Evolutionary conservation across 2,113 vertebrate species (phyloP).

Genomic region (Polypterus senegalus): DNA sequence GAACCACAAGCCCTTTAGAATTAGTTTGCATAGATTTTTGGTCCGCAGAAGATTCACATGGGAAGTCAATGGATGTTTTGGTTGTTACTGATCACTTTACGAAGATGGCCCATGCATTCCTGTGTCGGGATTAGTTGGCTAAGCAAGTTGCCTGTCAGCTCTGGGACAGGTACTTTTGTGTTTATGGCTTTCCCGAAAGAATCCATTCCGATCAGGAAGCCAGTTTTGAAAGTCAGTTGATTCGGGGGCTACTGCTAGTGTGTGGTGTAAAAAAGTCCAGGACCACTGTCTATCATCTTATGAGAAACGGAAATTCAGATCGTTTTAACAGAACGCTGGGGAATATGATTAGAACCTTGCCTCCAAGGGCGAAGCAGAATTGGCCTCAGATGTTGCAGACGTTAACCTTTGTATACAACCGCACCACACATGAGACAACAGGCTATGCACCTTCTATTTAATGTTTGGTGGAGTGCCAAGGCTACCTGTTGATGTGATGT

Average conservation of each 20-base stretch:
- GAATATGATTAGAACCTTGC: constrained; percentile 9
- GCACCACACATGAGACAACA: constrained; percentile 8
- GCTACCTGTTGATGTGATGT: constrained; percentile 2
- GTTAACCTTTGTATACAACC: constrained; percentile 13
- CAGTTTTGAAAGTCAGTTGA: constrained; percentile 10
- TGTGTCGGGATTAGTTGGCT: constrained; percentile 9
- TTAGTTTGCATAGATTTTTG: not conserved
- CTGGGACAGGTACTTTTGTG: constrained; percentile 4
- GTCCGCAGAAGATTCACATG: not conserved
- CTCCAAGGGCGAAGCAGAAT: constrained; percentile 5
- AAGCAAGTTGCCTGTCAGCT: constrained; percentile 3
- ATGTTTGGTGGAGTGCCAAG: constrained; percentile 7
- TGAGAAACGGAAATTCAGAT: constrained; percentile 9
- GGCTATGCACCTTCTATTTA: constrained; percentile 11
- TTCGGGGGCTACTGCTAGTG: constrained; percentile 4
- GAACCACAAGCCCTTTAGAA: not conserved
- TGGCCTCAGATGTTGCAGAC: constrained; percentile 11
- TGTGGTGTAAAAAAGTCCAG: constrained; percentile 9
- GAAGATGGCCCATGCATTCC: constrained; percentile 1
- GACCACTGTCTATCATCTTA: no score
- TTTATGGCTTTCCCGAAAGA: constrained; percentile 4
- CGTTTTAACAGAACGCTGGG: constrained; percentile 8
- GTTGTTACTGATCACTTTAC: constrained; percentile 9
- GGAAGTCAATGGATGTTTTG: not conserved
- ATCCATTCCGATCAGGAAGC: constrained; percentile 7